A percentile compares a stretch with the other conserved stretches of the same genome.
These are phyloP conservation scores for Hystrix cristata DNA, from an alignment of 2,113 vertebrate genomes.

Conservation along the genomic window DNA sequence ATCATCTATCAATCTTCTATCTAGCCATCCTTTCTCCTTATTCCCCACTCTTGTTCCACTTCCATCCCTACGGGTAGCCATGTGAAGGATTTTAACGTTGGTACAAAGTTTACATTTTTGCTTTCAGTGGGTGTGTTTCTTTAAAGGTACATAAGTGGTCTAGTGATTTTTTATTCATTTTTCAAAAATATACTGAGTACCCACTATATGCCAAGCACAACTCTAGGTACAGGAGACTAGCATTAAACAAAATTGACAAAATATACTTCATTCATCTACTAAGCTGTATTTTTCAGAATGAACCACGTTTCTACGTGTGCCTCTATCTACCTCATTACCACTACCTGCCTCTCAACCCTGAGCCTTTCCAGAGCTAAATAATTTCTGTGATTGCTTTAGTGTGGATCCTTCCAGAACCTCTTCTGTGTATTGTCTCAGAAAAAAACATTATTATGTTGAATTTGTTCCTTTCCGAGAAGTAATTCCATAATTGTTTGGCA, in stretches of 20 bases:
- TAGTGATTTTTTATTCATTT: background rate
- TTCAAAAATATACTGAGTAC: background rate
- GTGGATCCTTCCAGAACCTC: background rate
- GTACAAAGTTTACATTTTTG: background rate
- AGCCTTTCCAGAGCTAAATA: background rate
- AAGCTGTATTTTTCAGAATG: background rate
- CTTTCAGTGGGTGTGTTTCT: background rate
- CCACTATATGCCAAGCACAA: background rate
- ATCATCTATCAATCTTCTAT: background rate
- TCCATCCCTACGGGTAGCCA: background rate
- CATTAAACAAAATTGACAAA: background rate
- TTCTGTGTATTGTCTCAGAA: background rate
- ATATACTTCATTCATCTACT: background rate
- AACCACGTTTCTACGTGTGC: background rate
- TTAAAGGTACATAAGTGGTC: background rate
- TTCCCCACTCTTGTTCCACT: background rate
- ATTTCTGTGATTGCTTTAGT: background rate
- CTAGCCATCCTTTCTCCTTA: background rate
- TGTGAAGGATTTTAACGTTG: background rate
- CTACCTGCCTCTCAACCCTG: background rate
- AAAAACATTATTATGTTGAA: background rate
- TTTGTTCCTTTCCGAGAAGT: background rate
- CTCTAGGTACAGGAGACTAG: background rate
- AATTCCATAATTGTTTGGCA: background rate
- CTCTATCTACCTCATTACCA: background rate